phyloP scores from a whole-genome alignment of 1,140 invertebrate species.

The Vollenhovia emeryi region DNA sequence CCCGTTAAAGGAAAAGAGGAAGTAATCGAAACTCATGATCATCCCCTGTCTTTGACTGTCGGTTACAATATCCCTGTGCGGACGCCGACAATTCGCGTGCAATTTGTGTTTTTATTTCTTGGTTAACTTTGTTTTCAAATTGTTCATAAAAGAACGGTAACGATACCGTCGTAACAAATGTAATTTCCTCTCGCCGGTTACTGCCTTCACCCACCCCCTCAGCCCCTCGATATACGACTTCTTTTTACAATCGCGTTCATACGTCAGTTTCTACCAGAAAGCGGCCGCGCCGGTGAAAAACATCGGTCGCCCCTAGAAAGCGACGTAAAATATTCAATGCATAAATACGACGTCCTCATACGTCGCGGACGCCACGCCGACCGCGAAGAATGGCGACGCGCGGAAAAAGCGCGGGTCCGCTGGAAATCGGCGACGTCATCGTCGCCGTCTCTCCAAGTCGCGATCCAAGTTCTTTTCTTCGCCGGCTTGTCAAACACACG shows the following conservation, averaged over 20 bases:
- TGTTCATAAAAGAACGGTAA: background rate
- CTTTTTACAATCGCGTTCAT: background rate
- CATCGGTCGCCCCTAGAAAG: background rate
- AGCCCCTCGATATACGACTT: background rate
- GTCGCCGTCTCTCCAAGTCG: slow-evolving; percentile 6
- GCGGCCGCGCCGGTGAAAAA: background rate
- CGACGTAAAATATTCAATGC: slow-evolving; percentile 48
- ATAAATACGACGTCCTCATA: slow-evolving; percentile 30
- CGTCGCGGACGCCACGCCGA: background rate
- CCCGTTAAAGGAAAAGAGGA: background rate
- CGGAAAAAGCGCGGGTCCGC: background rate
- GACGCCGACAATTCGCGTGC: background rate
- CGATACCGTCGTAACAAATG: background rate
- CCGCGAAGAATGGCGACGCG: background rate
- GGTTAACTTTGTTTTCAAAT: background rate
- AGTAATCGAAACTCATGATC: background rate
- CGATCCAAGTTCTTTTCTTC: slow-evolving; percentile 21
- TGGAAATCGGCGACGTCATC: slow-evolving; percentile 20
- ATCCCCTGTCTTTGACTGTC: background rate
- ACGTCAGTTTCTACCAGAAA: background rate
- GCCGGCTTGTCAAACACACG: slow-evolving; percentile 33
- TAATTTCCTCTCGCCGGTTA: background rate
- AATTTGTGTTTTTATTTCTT: background rate
- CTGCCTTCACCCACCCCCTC: too few relatives aligned
- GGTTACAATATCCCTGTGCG: background rate